Evolutionary conservation across 2,797 vertebrate species (phyloP).

Genomic region (Phyllotis vaccarum): DNA sequence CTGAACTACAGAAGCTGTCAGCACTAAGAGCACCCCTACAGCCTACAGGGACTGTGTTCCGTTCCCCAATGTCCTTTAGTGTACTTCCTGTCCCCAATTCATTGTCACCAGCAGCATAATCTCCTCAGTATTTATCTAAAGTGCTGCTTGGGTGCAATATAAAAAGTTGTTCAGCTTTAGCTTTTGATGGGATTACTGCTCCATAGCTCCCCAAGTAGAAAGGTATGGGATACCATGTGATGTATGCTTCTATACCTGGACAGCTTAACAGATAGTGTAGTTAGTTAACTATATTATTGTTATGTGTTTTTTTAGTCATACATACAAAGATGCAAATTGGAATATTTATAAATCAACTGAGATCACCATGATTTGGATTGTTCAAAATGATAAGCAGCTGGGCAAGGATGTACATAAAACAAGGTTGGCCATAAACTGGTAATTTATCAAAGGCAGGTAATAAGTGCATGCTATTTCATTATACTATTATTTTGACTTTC

Average conservation of each 20-base stretch:
- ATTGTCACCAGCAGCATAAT: neutral
- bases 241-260: neutral
- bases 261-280: neutral
- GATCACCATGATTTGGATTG: slow-evolving; percentile 11
- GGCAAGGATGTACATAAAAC: neutral
- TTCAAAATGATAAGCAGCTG: neutral
- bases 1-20: neutral
- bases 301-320: neutral
- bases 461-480: neutral
- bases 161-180: neutral
- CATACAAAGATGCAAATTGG: neutral
- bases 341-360: slow-evolving; percentile 51
- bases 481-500: neutral
- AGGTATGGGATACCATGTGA: neutral
- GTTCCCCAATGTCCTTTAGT: neutral
- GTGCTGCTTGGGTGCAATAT: neutral
- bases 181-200: neutral
- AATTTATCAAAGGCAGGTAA: neutral
- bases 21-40: neutral
- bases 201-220: neutral
- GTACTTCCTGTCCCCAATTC: neutral
- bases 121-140: neutral
- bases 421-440: neutral
- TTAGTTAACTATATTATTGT: neutral
- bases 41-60: neutral